Evolutionary conservation across 2,797 vertebrate species (phyloP), one percentile per base, ranked within the genome.

Genomic region (Enteromius argenteus): DNA sequence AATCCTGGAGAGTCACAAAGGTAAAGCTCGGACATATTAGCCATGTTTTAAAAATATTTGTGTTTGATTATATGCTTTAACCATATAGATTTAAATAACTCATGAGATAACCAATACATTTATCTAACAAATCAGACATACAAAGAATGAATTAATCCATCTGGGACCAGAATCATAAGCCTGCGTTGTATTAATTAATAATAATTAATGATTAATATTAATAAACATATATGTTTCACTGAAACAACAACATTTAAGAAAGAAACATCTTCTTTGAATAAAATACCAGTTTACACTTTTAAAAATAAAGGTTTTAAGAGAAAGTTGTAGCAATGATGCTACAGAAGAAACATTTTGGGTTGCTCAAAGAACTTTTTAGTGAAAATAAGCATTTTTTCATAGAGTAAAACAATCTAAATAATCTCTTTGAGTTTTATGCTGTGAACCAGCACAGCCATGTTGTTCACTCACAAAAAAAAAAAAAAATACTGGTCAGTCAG

Each of bases 11-110:
- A 85, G 51, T 64, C 35, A 68, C 53, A 78, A 81, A 83, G 80
- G 84, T 89, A 80, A 86, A 86, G 17, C 14, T 67, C 7, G 1
- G 32, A 51, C 19, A 51, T 64, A 21, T 71, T n/a, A 2, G 8
- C 32, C 23, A 13, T 44, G 21, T 44, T 14, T 23, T 10, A 30
- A 46, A 7, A n/a, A 32, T 27, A 53, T 53, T n/a, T 49, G 10
- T 49, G 42, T 66, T 46, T 46, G 13, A 51, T 73, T 51, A 37
- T 17, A 37, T 17, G 51, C 32, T 58, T 58, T 15, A 53, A 53
- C 19, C 21, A n/a, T 7, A 39, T 7, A 39, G 1, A 56, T 30
- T 21, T 37, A 39, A 39, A n/a, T 15, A 3, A 58, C 8, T 78
- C 37, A 15, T n/a, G 5, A 56, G 3, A 78, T 0, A 77, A 42